phyloP scores from a whole-genome alignment of 1,140 invertebrate species.

The Drosophila arizonae region DNA sequence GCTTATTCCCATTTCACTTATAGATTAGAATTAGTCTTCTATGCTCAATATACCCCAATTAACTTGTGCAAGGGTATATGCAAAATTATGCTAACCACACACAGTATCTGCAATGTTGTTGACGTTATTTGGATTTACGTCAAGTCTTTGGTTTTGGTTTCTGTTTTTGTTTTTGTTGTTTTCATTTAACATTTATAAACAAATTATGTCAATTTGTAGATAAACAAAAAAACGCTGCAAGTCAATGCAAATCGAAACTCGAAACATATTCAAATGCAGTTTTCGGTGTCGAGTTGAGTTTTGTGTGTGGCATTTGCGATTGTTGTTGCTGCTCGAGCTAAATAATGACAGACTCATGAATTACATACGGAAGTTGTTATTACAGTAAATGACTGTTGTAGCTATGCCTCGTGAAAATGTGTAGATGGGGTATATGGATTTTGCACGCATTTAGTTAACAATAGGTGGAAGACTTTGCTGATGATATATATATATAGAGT shows the following conservation, averaged over 20 bases:
- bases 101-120: constrained; percentile 2
- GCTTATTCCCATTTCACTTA: too few relatives aligned
- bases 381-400: constrained; percentile 9
- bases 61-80: background rate
- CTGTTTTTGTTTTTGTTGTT: constrained; percentile 25
- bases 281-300: background rate
- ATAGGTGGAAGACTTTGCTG: too few relatives aligned
- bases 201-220: constrained; percentile 80
- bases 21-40: background rate
- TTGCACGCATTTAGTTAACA: background rate
- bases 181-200: constrained; percentile 71
- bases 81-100: constrained; percentile 25
- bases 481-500: too few relatives aligned
- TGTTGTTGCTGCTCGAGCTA: constrained; percentile 59
- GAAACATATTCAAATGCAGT: constrained; percentile 63
- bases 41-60: constrained; percentile 5
- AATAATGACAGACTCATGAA: constrained; percentile 69
- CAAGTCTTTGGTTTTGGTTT: constrained; percentile 38
- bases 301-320: constrained; percentile 38
- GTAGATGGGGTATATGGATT: background rate
- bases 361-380: constrained; percentile 65
- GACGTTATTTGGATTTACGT: constrained; percentile 27
- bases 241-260: constrained; percentile 10
- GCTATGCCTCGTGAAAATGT: constrained; percentile 21
- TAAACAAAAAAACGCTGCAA: constrained; percentile 55